Conservation (phyloP, 2,888 invertebrate genomes). For the Cephus sareptanus region DNA sequence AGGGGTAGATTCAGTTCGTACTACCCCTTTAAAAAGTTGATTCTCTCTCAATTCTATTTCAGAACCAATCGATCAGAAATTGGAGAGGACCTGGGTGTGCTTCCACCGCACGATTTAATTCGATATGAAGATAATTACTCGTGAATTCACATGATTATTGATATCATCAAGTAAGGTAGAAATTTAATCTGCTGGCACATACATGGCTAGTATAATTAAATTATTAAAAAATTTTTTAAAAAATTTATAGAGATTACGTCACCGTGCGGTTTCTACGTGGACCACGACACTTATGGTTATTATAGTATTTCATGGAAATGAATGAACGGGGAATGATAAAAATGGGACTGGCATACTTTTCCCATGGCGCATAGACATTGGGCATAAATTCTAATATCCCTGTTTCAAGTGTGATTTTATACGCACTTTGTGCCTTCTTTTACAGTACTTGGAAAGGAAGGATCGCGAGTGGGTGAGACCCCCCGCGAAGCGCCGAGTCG, state of each 20-base stretch:
- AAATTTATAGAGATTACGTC: background rate
- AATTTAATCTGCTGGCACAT: background rate
- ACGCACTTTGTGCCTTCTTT: slow-evolving; percentile 51
- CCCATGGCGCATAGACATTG: slow-evolving; percentile 19
- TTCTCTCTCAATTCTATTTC: background rate
- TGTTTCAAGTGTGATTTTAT: slow-evolving; percentile 59
- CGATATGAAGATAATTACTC: background rate
- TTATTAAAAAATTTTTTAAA: too few species aligned
- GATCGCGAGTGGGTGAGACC: slow-evolving; percentile 35
- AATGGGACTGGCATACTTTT: background rate
- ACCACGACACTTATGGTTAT: background rate
- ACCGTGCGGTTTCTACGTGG: background rate
- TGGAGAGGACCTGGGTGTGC: background rate
- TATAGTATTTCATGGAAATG: background rate
- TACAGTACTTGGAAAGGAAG: slow-evolving; percentile 38
- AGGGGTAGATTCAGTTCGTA: background rate
- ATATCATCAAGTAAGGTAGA: background rate
- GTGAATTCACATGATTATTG: background rate
- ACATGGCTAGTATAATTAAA: background rate
- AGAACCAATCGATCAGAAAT: background rate
- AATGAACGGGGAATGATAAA: background rate
- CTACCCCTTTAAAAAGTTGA: background rate
- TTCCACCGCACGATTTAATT: background rate
- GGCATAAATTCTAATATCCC: slow-evolving; percentile 56
- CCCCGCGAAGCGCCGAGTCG: slow-evolving; percentile 43